These are phyloP conservation scores for Xyrichtys novacula DNA, from an alignment of 2,797 vertebrate genomes.

Conservation along the genomic window DNA sequence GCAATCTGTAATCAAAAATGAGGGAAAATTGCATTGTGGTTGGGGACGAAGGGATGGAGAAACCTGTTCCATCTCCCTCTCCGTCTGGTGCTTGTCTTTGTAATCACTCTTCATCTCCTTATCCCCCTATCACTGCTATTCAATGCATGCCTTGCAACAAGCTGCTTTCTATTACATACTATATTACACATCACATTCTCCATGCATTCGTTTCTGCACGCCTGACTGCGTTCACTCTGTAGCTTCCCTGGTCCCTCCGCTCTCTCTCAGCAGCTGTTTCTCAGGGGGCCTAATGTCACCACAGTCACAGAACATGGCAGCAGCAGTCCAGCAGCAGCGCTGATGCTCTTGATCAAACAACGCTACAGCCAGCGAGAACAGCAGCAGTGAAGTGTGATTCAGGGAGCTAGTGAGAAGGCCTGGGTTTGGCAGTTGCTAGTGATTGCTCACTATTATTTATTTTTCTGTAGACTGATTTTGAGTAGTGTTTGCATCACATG, in stretches of 20 bases:
- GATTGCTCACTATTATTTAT: no score
- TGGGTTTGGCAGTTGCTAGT: background rate
- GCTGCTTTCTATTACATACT: slow-evolving; percentile 41
- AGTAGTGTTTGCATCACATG: no score
- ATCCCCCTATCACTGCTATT: slow-evolving; percentile 35
- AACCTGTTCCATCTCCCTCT: slow-evolving; percentile 23
- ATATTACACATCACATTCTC: slow-evolving; percentile 39
- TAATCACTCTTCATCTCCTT: slow-evolving; percentile 47
- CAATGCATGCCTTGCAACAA: slow-evolving; percentile 37
- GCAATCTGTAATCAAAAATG: slow-evolving; percentile 77
- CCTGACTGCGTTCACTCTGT: slow-evolving; percentile 45
- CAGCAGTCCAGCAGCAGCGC: slow-evolving; percentile 21
- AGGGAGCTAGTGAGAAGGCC: background rate
- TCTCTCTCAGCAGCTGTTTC: slow-evolving; percentile 24
- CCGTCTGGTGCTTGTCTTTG: slow-evolving; percentile 26
- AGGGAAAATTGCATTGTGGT: slow-evolving; percentile 65
- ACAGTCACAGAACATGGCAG: slow-evolving; percentile 39
- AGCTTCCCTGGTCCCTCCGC: slow-evolving; percentile 7
- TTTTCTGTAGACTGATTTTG: no score
- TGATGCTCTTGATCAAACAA: slow-evolving; percentile 30
- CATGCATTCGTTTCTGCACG: slow-evolving; percentile 50
- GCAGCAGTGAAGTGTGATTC: background rate
- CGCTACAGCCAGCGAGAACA: background rate
- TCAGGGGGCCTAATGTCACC: slow-evolving; percentile 36
- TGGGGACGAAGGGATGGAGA: slow-evolving; percentile 17